Evolutionary conservation across 2,113 vertebrate species (phyloP).

Genomic region (Hippocampus guttulatus): DNA sequence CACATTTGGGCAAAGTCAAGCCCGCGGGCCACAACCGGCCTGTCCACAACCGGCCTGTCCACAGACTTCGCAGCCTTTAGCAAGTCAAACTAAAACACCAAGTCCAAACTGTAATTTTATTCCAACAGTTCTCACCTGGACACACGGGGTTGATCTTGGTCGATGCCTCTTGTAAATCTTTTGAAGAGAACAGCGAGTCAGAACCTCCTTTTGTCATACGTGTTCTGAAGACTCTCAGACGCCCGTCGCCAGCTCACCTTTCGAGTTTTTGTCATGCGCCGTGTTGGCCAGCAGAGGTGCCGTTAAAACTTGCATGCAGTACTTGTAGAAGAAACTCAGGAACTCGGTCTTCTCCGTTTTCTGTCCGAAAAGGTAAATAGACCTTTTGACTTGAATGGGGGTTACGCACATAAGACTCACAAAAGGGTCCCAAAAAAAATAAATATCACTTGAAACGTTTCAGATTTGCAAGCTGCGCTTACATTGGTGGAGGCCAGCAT

Average conservation of each 20-base stretch:
- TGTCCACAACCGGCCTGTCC: too few relatives aligned
- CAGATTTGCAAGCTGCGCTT: constrained; percentile 45
- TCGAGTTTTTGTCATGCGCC: constrained; percentile 83
- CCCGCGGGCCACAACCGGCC: too few relatives aligned
- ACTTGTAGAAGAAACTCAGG: constrained; percentile 98
- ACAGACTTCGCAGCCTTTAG: too few relatives aligned
- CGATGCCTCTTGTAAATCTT: constrained; percentile 83
- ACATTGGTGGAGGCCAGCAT: constrained; percentile 97
- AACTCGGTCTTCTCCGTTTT: constrained; percentile 99
- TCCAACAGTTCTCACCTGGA: constrained; percentile 77
- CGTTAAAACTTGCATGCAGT: constrained; percentile 98
- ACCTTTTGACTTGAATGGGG: not conserved
- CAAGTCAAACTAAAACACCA: too few relatives aligned
- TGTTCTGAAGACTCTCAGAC: not conserved
- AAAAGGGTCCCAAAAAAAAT: too few relatives aligned
- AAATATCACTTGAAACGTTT: too few relatives aligned
- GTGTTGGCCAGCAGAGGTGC: constrained; percentile 96
- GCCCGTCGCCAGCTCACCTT: constrained; percentile 70
- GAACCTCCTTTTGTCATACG: not conserved
- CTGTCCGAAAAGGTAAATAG: constrained; percentile 59
- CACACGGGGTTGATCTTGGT: constrained; percentile 86
- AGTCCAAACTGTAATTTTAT: too few relatives aligned
- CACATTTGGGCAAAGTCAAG: too few relatives aligned
- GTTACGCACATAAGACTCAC: not conserved
- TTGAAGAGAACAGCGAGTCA: constrained; percentile 10